Conservation (phyloP, 2,888 invertebrate genomes). For the Calliphora vomitoria region DNA sequence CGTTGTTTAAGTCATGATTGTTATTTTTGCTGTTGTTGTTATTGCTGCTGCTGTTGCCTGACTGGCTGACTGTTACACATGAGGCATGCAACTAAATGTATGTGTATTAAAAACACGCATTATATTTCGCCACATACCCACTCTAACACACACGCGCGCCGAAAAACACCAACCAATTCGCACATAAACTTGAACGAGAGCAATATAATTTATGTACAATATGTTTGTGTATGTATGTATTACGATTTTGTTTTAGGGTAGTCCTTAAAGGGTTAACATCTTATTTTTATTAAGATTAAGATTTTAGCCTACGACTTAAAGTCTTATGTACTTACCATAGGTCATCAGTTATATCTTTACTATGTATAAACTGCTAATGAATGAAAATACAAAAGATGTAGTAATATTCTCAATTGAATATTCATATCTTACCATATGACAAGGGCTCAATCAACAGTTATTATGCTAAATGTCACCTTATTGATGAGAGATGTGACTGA, state of each 20-base stretch:
- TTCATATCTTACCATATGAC: too few relatives aligned
- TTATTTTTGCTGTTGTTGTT: constrained; percentile 40
- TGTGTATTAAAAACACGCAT: constrained; percentile 75
- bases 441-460: too few relatives aligned
- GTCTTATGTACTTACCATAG: too few relatives aligned
- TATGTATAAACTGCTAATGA: too few relatives aligned
- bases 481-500: too few relatives aligned
- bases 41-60: constrained; percentile 41
- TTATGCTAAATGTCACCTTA: too few relatives aligned
- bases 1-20: constrained; percentile 61
- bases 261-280: not conserved
- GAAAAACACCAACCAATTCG: not conserved
- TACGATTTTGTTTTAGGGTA: constrained; percentile 25
- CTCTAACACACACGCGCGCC: constrained; percentile 65
- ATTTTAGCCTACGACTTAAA: too few relatives aligned
- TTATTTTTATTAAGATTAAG: too few relatives aligned
- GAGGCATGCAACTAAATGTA: constrained; percentile 63
- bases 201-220: constrained; percentile 59
- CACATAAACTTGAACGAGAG: constrained; percentile 27
- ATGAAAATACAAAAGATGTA: too few relatives aligned
- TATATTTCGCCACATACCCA: constrained; percentile 77
- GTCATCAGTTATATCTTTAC: too few relatives aligned
- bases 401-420: too few relatives aligned
- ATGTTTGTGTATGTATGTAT: not conserved
- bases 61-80: constrained; percentile 43